Conservation (phyloP, 1,140 invertebrate species). For the Drosophila ironensis region DNA sequence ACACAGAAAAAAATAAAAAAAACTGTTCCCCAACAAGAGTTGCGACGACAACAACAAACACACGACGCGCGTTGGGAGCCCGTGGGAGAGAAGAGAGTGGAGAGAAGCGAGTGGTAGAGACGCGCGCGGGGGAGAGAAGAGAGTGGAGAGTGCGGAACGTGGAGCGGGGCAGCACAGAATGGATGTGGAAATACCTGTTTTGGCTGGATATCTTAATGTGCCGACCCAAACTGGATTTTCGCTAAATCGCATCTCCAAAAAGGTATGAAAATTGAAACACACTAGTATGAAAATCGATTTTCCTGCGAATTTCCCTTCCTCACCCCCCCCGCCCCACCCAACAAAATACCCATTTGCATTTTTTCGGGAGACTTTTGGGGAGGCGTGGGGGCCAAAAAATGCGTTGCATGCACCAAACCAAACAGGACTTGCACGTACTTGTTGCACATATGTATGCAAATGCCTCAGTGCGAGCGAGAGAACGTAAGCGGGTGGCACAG, state of each 20-base stretch:
- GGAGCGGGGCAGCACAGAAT: constrained; percentile 59
- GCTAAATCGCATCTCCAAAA: constrained; percentile 81
- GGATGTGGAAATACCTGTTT: constrained; percentile 81
- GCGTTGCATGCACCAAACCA: constrained; percentile 26
- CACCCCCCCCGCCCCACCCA: too few species aligned
- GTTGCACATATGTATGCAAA: constrained; percentile 51
- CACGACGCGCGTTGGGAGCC: background rate
- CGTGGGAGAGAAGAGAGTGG: background rate
- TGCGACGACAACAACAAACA: constrained; percentile 16
- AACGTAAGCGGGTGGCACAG: background rate
- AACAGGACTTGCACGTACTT: constrained; percentile 55
- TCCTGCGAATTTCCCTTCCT: background rate
- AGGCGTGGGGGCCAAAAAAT: too few species aligned
- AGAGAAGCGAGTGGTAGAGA: constrained; percentile 6
- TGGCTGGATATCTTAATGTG: constrained; percentile 81
- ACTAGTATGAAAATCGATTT: constrained; percentile 1
- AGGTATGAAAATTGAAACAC: constrained; percentile 59
- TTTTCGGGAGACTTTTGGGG: too few species aligned
- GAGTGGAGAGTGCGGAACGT: constrained; percentile 34
- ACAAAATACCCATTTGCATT: too few species aligned
- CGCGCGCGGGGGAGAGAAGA: constrained; percentile 24
- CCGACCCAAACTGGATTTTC: constrained; percentile 82
- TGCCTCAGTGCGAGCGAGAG: constrained; percentile 26
- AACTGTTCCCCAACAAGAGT: too few species aligned
- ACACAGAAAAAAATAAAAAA: constrained; percentile 23